Evolutionary conservation across 2,797 vertebrate genomes (phyloP), one percentile per base, ranked within the genome.

Genomic region (Ispidina picta): DNA sequence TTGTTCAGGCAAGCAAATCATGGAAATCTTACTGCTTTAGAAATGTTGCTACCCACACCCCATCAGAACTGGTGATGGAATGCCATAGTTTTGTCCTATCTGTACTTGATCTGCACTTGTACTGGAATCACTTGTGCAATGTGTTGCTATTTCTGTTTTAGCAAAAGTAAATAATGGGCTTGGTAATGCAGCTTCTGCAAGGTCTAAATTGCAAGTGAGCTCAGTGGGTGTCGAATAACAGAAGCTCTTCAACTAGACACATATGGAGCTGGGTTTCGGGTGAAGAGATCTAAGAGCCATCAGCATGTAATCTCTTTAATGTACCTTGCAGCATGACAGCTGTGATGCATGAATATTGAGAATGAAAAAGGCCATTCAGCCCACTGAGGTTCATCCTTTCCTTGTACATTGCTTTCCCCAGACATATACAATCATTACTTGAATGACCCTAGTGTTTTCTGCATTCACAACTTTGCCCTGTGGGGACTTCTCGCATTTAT

Each of bases 391-490:
- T 87, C 83, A 88, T 85, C 66, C 31, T 75, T 92, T 84, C 55
- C 58, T 63, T 89, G 58, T 84, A 74, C 60, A 29, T 91, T 90
- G 72, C 91, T 92, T 95, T 88, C 68, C 65, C 77, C 83, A 75
- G 79, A 89, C 17, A 77, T 21, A 83, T 29, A 39, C 52, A 84
- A 52, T 83, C 76, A 87, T 89, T 91, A 76, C 41, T 72, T 81
- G 77, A 81, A 86, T 70, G 81, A 89, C 70, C 88, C 28, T 56
- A 35, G 35, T 59, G 66, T 75, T 83, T 93, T 83, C 89, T 79
- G 33, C 4, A 4, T 88, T 95, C 79, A 77, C 52, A 82, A 23
- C 59, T 83, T 79, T 43, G 39, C 69, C 92, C 73, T 72, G 22
- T 43, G 55, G 83, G 26, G 41, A 78, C 59, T 75, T 64, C 56